Evolutionary conservation across 2,797 vertebrate genomes (phyloP).

Genomic region (Okamejei kenojei): DNA sequence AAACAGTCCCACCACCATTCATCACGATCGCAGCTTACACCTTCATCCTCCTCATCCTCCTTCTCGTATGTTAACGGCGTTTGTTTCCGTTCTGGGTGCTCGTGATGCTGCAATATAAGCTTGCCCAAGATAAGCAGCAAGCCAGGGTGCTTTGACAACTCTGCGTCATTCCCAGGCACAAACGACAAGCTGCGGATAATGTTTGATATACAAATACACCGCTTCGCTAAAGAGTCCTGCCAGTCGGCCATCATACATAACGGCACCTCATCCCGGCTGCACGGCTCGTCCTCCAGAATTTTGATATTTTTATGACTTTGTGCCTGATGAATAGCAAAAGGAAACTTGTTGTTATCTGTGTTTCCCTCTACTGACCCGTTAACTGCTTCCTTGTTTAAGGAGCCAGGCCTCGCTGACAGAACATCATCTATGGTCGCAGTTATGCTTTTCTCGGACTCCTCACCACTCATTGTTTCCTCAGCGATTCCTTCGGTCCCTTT

Average conservation of each 20-base stretch:
- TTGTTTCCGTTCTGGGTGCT: constrained; percentile 92
- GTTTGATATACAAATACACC: constrained; percentile 93
- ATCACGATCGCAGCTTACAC: constrained; percentile 83
- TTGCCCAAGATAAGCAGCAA: constrained; percentile 87
- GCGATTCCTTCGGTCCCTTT: constrained; percentile 54
- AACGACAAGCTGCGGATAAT: constrained; percentile 97
- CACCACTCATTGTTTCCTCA: constrained; percentile 43
- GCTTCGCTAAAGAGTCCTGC: constrained; percentile 92
- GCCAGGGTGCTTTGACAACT: constrained; percentile 96
- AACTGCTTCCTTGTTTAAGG: constrained; percentile 57
- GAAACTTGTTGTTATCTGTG: constrained; percentile 65
- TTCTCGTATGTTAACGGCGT: constrained; percentile 93
- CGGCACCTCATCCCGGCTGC: constrained; percentile 94
- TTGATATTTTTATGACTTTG: constrained; percentile 66
- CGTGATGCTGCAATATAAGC: constrained; percentile 88
- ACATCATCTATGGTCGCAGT: constrained; percentile 83
- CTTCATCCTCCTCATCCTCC: constrained; percentile 89
- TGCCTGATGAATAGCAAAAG: constrained; percentile 58
- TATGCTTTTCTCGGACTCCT: constrained; percentile 61
- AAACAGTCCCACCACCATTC: constrained; percentile 99
- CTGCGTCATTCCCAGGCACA: constrained; percentile 91
- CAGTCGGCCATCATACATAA: constrained; percentile 84
- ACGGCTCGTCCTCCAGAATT: constrained; percentile 92
- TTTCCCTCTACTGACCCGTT: constrained; percentile 53
- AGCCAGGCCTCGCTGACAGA: constrained; percentile 70